A percentile compares a stretch with the other conserved stretches of the same genome.
Conservation (phyloP, 2,113 vertebrate species). For the Leucopternis melanops region DNA sequence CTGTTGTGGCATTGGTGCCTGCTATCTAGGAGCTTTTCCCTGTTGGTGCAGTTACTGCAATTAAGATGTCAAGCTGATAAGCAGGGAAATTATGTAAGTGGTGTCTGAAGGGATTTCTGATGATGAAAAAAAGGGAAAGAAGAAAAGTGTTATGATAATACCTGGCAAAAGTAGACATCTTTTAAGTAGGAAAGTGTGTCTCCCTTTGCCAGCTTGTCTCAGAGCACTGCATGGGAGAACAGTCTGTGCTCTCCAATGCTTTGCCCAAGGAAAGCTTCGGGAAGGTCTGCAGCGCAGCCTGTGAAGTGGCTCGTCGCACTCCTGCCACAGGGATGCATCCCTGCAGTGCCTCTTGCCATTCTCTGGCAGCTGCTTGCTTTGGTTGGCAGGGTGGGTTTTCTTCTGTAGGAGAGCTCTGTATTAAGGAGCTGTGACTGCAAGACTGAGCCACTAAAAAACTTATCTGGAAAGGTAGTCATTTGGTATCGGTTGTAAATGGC, state of each 20-base stretch:
- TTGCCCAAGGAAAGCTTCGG: background rate
- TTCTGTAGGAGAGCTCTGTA: background rate
- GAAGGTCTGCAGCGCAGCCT: background rate
- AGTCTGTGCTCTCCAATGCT: background rate
- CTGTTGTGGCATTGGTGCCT: background rate
- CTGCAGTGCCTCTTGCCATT: background rate
- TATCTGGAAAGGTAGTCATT: too few species aligned
- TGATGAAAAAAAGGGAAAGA: background rate
- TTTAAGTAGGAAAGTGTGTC: background rate
- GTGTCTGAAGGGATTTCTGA: background rate
- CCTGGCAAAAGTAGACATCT: background rate
- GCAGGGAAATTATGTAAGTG: background rate
- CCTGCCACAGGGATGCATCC: fast-evolving
- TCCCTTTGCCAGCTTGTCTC: background rate
- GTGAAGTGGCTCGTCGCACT: background rate
- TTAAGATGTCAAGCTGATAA: conserved; percentile 8
- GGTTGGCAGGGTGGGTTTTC: background rate
- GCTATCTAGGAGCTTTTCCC: background rate
- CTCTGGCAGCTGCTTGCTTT: background rate
- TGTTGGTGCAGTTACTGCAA: background rate
- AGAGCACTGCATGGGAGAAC: background rate
- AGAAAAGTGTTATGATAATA: background rate
- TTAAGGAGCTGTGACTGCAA: background rate
- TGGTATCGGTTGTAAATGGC: too few species aligned
- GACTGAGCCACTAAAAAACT: background rate